Evolutionary conservation across 2,113 vertebrate genomes (phyloP).

Genomic region (Pantherophis guttatus): DNA sequence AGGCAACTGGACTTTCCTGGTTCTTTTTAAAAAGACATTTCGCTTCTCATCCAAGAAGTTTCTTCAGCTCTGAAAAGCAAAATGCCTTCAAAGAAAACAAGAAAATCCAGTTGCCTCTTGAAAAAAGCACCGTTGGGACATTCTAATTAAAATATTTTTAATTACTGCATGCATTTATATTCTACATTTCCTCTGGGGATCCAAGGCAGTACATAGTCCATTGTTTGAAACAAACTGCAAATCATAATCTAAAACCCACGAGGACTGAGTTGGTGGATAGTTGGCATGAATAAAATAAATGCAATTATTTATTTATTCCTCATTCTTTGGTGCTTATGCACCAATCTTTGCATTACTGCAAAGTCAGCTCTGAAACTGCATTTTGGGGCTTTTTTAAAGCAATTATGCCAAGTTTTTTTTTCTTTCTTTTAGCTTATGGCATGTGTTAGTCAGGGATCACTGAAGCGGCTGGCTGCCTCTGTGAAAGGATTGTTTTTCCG

Average conservation of each 20-base stretch:
- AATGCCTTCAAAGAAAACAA: too few species aligned
- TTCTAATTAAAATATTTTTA: neutral
- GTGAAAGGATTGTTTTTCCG: too few species aligned
- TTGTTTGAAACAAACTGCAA: neutral
- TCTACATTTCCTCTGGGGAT: neutral
- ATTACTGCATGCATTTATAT: neutral
- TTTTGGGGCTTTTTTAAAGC: neutral
- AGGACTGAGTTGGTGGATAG: neutral
- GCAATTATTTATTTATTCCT: neutral
- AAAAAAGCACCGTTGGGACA: too few species aligned
- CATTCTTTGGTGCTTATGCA: neutral
- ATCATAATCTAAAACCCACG: neutral
- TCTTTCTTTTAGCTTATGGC: too few species aligned
- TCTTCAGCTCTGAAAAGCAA: too few species aligned
- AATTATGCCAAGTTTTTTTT: too few species aligned
- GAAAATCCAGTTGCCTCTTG: too few species aligned
- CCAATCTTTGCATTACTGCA: neutral
- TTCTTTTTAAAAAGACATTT: too few species aligned
- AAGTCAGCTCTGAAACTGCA: neutral
- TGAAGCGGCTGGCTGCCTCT: too few species aligned
- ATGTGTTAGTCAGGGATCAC: too few species aligned
- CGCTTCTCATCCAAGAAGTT: too few species aligned
- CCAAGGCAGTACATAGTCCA: neutral
- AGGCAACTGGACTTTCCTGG: too few species aligned
- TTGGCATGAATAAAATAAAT: neutral